Evolutionary conservation across 2,888 invertebrate genomes (phyloP), one percentile per base, ranked within the genome.

Genomic region (Cybosia mesomella): DNA sequence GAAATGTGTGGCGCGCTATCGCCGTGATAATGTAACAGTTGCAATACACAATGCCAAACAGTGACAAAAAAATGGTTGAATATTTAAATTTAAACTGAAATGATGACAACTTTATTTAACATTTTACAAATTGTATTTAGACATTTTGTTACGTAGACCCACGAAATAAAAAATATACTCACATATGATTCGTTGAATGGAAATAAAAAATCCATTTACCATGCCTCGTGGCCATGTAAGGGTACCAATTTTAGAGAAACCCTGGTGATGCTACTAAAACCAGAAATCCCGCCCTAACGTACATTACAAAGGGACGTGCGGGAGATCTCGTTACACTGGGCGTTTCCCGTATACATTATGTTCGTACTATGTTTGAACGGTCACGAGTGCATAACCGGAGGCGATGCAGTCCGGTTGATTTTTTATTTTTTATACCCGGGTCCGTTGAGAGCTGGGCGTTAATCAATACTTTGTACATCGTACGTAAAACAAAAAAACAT

Each of bases 381-480:
- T 82, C 81, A 81, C 80, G 88, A 89, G 87, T 89, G 88, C 86
- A 87, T 82, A 77, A 81, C 90, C 87, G 74, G 84, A 83, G 88
- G 91, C 89, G 73, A 82, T 88, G 89, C 89, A 88, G 86, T 80
- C 79, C 83, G 60, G 85, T 80, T 82, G 83, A 83, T 86, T 88
- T 87, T 89, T 88, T 88, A 84, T 88, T 89, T 24, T 90, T 91
- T 88, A 89, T 88, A 83, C 85, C 82, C 83, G 76, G 77, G 77
- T 72, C 82, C 84, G 88, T 79, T 85, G 86, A 87, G 86, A 86
- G 88, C 81, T 74, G 83, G 80, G 79, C 87, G 83, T 88, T 91
- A 89, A 91, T 91, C 91, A 91, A 91, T 91, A 91, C 87, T 85
- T 86, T 85, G 83, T 83, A 81, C 83, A 83, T 75, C 77, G 83